Evolutionary conservation across 2,113 vertebrate genomes (phyloP).

Genomic region (Jaculus jaculus): DNA sequence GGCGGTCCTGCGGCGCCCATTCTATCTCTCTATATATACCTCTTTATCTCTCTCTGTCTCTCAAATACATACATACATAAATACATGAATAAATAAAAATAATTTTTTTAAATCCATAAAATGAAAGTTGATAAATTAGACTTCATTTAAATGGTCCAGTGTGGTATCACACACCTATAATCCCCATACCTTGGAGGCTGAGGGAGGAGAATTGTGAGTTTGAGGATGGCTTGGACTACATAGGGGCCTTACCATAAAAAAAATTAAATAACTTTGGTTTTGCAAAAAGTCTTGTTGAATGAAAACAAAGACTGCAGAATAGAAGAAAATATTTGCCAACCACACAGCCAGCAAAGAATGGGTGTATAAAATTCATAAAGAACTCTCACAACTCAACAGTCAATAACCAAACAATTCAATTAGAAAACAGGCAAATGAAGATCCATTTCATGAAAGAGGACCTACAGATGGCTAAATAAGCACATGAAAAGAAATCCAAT

Average conservation of each 20-base stretch:
- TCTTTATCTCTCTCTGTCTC: too few species aligned
- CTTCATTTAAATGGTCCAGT: not conserved
- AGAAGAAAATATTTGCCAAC: not conserved
- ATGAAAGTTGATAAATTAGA: not conserved
- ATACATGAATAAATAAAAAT: too few species aligned
- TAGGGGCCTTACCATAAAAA: not conserved
- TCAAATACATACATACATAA: too few species aligned
- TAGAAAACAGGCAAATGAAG: not conserved
- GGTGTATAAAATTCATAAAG: not conserved
- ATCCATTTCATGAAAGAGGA: not conserved
- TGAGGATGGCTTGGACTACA: not conserved
- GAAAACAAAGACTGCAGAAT: not conserved
- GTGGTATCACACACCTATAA: not conserved
- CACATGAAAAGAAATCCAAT: not conserved
- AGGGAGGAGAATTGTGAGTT: not conserved
- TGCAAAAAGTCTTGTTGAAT: not conserved
- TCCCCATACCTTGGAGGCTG: not conserved
- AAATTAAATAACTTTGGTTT: not conserved
- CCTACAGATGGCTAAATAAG: constrained; percentile 29
- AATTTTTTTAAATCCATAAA: not conserved
- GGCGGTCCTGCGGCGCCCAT: too few species aligned
- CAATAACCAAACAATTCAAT: not conserved
- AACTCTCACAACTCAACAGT: not conserved
- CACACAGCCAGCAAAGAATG: not conserved
- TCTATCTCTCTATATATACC: too few species aligned